A percentile compares a stretch with the other conserved stretches of the same genome.
These are phyloP conservation scores for Daubentonia madagascariensis DNA, from an alignment of 2,113 vertebrate species.

Conservation along the genomic window DNA sequence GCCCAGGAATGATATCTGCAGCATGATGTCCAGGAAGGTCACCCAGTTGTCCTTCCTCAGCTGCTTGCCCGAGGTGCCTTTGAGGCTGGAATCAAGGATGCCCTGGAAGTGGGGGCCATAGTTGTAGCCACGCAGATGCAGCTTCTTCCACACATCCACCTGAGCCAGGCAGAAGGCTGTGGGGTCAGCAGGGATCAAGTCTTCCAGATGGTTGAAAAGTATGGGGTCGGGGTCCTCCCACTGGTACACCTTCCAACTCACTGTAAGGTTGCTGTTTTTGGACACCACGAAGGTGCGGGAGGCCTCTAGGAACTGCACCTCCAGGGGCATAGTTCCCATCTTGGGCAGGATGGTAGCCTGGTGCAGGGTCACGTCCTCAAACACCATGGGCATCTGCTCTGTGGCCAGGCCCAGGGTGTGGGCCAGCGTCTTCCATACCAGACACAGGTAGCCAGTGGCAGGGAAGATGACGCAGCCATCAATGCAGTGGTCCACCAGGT, in stretches of 20 bases:
- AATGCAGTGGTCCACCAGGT: conserved; percentile 93
- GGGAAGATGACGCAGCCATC: conserved; percentile 94
- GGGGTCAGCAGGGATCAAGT: neutral
- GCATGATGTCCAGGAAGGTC: conserved; percentile 92
- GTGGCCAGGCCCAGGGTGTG: conserved; percentile 82
- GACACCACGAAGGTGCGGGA: conserved; percentile 95
- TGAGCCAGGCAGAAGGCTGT: conserved; percentile 77
- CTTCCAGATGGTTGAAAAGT: conserved; percentile 77
- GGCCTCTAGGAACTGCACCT: conserved; percentile 93
- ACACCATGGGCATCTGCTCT: conserved; percentile 87
- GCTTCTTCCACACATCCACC: conserved; percentile 92
- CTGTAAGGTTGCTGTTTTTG: conserved; percentile 90
- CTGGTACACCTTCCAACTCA: conserved; percentile 90
- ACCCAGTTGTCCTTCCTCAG: conserved; percentile 96
- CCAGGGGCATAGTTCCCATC: conserved; percentile 87
- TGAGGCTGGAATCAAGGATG: conserved; percentile 87
- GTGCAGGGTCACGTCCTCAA: conserved; percentile 94
- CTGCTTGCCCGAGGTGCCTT: conserved; percentile 88
- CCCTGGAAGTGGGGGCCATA: conserved; percentile 94
- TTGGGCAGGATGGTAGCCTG: conserved; percentile 94
- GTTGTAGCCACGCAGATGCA: conserved; percentile 93
- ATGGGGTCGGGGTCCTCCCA: conserved; percentile 87
- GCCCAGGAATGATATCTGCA: conserved; percentile 89
- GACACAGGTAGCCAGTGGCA: conserved; percentile 92
- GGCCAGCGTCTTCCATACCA: conserved; percentile 92